Percentiles rank a stretch among this genome's conserved stretches.
These are phyloP conservation scores for Clarias batrachus DNA, from an alignment of 2,113 vertebrate genomes.

Conservation along the genomic window DNA sequence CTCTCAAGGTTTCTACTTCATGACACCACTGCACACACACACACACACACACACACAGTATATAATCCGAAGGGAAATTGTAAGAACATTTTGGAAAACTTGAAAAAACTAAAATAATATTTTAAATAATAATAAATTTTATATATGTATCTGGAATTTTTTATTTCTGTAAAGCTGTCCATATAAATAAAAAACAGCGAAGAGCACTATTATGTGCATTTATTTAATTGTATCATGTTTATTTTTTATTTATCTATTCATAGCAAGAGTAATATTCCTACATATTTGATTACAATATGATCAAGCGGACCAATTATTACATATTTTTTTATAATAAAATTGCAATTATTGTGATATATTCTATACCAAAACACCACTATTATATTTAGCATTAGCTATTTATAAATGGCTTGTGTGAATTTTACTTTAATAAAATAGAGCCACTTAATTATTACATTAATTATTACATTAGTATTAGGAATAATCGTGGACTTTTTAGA, in stretches of 20 bases:
- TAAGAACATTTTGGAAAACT: no score
- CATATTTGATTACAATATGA: neutral
- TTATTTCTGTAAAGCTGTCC: no score
- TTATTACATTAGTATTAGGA: neutral
- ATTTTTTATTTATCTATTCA: neutral
- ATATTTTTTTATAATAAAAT: neutral
- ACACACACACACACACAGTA: no score
- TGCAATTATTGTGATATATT: neutral
- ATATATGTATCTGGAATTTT: no score
- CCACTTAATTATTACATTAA: neutral
- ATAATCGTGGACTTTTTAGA: neutral
- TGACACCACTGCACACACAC: no score
- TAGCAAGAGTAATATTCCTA: neutral
- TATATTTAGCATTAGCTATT: neutral
- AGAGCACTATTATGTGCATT: neutral
- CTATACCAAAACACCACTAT: neutral
- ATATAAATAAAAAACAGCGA: no score
- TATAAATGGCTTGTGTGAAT: neutral
- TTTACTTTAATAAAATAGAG: neutral
- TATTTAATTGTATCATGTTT: neutral
- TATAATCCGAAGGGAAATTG: no score
- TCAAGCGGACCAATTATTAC: neutral
- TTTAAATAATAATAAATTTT: no score
- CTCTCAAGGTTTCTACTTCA: no score
- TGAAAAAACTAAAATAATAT: no score